Conservation (phyloP, 2,797 vertebrate genomes). For the Clamator glandarius region DNA sequence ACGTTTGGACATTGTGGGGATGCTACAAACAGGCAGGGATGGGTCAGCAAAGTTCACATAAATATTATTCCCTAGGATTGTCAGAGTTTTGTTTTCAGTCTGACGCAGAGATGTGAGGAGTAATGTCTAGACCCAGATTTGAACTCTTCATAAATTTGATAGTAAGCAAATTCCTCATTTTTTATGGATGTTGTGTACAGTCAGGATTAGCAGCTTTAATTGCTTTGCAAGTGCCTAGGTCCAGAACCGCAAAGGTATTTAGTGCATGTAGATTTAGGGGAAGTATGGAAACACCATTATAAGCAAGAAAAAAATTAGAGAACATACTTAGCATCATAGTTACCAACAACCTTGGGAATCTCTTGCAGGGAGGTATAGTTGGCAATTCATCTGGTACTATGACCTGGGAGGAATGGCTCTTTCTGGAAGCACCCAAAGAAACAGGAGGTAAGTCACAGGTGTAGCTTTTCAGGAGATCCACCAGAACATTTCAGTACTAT, state of each 20-base stretch:
- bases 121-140: background rate
- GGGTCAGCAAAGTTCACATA: background rate
- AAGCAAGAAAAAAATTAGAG: background rate
- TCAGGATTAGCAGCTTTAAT: background rate
- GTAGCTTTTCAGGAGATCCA: background rate
- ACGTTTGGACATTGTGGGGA: background rate
- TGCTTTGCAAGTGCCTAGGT: background rate
- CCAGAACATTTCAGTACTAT: background rate
- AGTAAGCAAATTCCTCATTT: background rate
- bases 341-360: slow-evolving; percentile 21
- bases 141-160: background rate
- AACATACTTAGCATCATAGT: background rate
- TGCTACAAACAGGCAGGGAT: background rate
- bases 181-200: background rate
- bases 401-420: slow-evolving; percentile 8
- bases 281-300: background rate
- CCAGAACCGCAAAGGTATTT: background rate
- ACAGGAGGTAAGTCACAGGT: slow-evolving; percentile 21
- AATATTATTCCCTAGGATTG: background rate
- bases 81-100: background rate
- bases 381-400: slow-evolving; percentile 22
- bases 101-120: background rate
- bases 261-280: background rate
- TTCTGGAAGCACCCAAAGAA: slow-evolving; percentile 37
- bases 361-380: slow-evolving; percentile 37